Evolutionary conservation across 2,113 vertebrate species (phyloP), one percentile per base, ranked within the genome.

Genomic region (Grammomys dolichurus): DNA sequence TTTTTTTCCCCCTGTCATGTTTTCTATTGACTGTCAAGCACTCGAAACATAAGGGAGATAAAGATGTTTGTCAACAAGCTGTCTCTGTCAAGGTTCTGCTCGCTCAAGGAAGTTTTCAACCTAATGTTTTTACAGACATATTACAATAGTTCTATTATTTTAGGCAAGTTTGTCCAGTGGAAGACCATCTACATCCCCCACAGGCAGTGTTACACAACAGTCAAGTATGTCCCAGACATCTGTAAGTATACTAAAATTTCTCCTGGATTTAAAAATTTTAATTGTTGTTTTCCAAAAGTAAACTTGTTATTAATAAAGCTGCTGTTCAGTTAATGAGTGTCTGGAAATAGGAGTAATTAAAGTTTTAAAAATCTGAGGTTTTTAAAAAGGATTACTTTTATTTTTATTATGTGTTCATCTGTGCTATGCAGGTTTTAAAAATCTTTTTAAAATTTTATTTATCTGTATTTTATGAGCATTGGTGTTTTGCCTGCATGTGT

Each of bases 151-250:
- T 95, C 97, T 98, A 98, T 87, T 98, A 95, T 98, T 98, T 98
- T 98, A 99, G 99, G 99, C 99, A 98, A 99, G 99, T 95, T 98
- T 99, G 88, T 98, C 99, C 96, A 99, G 99, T 98, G 99, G 99
- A 98, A 99, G 99, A 93, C 99, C 99, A 97, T 98, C 99, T 92
- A 97, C 98, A 95, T 99, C 99, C 77, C 99, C 99, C 90, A 98
- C 98, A 97, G 98, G 99, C 98, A 99, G 98, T 98, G 98, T 99
- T 97, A 98, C 98, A 95, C 99, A 99, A 73, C 98, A 99, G 96
- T 98, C 99, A 67, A 99, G 98, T 97, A 98, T 99, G 97, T 99
- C 99, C 94, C 99, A 99, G 98, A 99, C 98, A 96, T 99, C 99
- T 97, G 99, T 99, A 98, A 98, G 99, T 98, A 96, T 93, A 77